Percentiles rank a stretch among this genome's conserved stretches.
These are phyloP conservation scores for Mesochorus sp. DNA, from an alignment of 2,888 invertebrate genomes.

Conservation along the genomic window DNA sequence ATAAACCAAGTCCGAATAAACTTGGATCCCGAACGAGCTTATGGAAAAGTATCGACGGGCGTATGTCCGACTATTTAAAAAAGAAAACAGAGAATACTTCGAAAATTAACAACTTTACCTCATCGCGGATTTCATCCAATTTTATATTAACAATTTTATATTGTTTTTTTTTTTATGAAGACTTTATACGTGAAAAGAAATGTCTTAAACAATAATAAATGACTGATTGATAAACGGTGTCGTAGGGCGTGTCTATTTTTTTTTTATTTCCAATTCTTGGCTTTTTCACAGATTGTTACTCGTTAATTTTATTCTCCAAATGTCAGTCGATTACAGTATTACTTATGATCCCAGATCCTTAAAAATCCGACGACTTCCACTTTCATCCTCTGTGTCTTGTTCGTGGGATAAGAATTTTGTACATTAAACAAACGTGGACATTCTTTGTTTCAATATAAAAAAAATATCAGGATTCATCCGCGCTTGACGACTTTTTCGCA, in stretches of 20 bases:
- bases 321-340: neutral
- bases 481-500: neutral
- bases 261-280: neutral
- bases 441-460: slow-evolving; percentile 27
- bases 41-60: slow-evolving; percentile 89
- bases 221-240: slow-evolving; percentile 32
- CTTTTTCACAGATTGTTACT: neutral
- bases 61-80: slow-evolving; percentile 90
- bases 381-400: neutral
- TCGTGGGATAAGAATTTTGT: slow-evolving; percentile 17
- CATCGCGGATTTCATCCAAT: slow-evolving; percentile 4
- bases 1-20: slow-evolving; percentile 84
- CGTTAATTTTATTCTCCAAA: no score
- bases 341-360: slow-evolving; percentile 9
- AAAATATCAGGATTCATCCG: slow-evolving; percentile 34
- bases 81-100: neutral
- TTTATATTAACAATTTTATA: neutral
- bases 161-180: slow-evolving; percentile 29
- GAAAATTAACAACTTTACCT: slow-evolving; percentile 47
- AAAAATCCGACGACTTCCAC: slow-evolving; percentile 21
- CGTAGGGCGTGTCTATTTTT: neutral
- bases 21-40: slow-evolving; percentile 85
- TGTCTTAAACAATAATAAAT: slow-evolving; percentile 47
- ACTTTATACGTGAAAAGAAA: slow-evolving; percentile 24
- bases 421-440: slow-evolving; percentile 14